A percentile compares a stretch with the other conserved stretches of the same genome.
These are phyloP conservation scores for Thermophis baileyi DNA, from an alignment of 2,113 vertebrate genomes.

Conservation along the genomic window DNA sequence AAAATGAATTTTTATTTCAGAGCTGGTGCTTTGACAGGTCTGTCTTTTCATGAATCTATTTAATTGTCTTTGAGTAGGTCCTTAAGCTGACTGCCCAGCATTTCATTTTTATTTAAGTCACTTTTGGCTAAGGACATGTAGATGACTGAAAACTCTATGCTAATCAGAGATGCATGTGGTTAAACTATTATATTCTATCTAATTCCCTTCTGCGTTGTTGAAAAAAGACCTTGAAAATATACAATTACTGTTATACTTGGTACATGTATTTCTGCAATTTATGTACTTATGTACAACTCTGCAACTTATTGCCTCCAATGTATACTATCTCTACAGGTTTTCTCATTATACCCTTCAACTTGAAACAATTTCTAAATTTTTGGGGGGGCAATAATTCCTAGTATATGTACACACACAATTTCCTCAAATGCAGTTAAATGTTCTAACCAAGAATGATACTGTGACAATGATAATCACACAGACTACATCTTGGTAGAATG, in stretches of 20 bases:
- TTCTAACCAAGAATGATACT: background rate
- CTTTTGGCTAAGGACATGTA: background rate
- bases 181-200: background rate
- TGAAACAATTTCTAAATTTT: background rate
- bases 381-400: background rate
- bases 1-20: background rate
- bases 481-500: background rate
- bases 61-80: background rate
- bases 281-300: background rate
- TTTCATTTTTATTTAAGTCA: background rate
- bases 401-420: background rate
- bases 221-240: background rate
- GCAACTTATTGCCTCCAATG: background rate
- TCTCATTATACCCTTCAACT: background rate
- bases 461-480: background rate
- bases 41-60: background rate
- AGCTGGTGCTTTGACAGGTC: background rate
- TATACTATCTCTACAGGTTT: background rate
- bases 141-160: background rate
- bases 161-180: background rate
- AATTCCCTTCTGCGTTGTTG: background rate
- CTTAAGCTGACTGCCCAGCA: background rate
- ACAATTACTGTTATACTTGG: background rate
- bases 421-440: background rate
- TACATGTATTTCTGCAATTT: background rate